phyloP scores from a whole-genome alignment of 35 echinoderm and acorn worm genomes.

The Diadema setosum region DNA sequence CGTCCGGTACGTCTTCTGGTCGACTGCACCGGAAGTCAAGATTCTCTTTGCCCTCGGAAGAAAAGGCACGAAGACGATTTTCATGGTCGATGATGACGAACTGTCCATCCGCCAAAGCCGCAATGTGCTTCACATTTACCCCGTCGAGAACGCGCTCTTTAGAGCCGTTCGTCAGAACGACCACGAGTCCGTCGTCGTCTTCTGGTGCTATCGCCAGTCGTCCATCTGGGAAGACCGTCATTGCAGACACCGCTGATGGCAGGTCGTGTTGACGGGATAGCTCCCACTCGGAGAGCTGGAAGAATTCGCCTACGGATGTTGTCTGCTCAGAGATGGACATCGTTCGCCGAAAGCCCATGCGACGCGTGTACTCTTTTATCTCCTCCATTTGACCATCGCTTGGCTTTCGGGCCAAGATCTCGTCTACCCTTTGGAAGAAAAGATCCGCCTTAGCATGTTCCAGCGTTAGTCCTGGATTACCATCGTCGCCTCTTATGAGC shows the following conservation, averaged over 20 bases:
- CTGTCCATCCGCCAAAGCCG: neutral
- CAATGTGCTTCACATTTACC: neutral
- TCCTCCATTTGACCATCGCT: neutral
- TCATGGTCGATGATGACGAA: conserved; percentile 4
- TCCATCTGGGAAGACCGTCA: neutral
- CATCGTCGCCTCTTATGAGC: neutral
- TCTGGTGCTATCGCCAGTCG: neutral
- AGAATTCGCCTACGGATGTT: neutral
- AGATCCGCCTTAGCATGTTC: neutral
- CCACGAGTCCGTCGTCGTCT: neutral
- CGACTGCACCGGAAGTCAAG: neutral
- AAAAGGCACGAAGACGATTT: neutral
- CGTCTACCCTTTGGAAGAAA: neutral
- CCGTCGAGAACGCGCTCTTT: neutral
- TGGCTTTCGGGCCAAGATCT: neutral
- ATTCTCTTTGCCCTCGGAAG: neutral
- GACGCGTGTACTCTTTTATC: neutral
- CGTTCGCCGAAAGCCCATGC: neutral
- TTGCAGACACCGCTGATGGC: neutral
- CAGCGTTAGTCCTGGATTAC: neutral
- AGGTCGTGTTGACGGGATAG: neutral
- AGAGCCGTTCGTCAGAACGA: neutral
- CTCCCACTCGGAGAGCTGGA: neutral
- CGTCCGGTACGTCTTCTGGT: neutral
- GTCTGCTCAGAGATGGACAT: neutral